Conservation (phyloP, 2,888 invertebrate genomes). For the Drosophila gaucha region DNA sequence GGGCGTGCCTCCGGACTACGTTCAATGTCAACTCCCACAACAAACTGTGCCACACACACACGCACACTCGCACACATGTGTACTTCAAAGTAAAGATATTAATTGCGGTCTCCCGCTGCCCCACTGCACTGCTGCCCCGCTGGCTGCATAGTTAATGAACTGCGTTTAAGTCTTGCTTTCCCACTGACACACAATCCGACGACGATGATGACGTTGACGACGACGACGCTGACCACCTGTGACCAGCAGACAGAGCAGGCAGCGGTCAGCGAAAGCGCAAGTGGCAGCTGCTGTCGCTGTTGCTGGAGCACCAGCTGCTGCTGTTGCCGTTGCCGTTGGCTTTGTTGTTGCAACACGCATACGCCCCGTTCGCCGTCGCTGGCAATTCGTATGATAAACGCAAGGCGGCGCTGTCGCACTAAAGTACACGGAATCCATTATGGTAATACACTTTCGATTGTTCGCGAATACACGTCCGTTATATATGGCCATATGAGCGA, state of each 20-base stretch:
- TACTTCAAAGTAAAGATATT: conserved; percentile 23
- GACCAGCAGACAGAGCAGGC: conserved; percentile 52
- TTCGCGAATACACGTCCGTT: conserved; percentile 9
- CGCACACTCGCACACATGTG: conserved; percentile 8
- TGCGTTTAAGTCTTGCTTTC: conserved; percentile 10
- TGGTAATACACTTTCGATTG: conserved; percentile 68
- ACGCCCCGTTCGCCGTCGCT: conserved; percentile 40
- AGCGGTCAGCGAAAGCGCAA: conserved; percentile 70
- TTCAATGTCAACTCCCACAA: conserved; percentile 73
- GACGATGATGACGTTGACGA: neutral
- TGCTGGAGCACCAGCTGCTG: conserved; percentile 1
- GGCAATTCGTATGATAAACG: conserved; percentile 48
- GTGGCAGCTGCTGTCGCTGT: conserved; percentile 45
- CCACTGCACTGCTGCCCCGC: neutral
- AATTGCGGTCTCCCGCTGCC: conserved; percentile 8
- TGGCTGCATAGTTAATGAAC: conserved; percentile 19
- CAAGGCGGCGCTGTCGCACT: conserved; percentile 19
- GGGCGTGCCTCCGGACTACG: conserved; percentile 35
- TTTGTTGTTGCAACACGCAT: conserved; percentile 22
- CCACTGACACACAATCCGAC: conserved; percentile 33
- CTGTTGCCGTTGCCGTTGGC: neutral
- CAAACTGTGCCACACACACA: conserved; percentile 48
- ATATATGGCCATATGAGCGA: neutral
- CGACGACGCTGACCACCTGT: conserved; percentile 58
- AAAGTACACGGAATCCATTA: conserved; percentile 60